These are phyloP conservation scores for Aphidoletes aphidimyza DNA, from an alignment of 2,888 invertebrate genomes.

Conservation along the genomic window DNA sequence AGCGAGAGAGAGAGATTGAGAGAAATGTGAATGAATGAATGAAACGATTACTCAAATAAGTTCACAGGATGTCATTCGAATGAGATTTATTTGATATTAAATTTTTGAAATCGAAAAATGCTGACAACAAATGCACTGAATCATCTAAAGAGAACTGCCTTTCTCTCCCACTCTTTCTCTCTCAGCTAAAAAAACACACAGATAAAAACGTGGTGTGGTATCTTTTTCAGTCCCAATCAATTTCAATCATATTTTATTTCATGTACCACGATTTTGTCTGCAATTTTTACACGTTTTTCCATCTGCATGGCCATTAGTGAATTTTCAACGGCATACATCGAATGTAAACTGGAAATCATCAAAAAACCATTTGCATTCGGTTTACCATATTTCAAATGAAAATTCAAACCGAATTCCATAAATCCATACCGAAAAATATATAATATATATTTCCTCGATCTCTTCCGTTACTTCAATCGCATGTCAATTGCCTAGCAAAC, in stretches of 20 bases:
- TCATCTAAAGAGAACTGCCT: no score
- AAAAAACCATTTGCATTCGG: neutral
- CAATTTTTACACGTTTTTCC: neutral
- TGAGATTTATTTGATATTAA: neutral
- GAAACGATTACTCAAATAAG: conserved; percentile 9
- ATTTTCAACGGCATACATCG: no score
- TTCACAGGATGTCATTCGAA: conserved; percentile 12
- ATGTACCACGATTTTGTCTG: neutral
- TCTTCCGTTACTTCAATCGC: neutral
- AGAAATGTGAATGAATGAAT: neutral
- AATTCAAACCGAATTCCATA: no score
- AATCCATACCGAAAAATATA: no score
- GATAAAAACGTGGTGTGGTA: neutral
- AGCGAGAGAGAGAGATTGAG: no score
- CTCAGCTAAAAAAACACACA: no score
- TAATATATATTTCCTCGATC: no score
- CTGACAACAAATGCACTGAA: conserved; percentile 3
- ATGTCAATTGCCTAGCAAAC: neutral
- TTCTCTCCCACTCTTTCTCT: no score
- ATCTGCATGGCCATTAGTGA: neutral
- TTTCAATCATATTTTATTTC: conserved; percentile 38
- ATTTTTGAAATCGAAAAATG: neutral
- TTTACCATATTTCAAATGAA: neutral
- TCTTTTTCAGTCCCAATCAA: no score
- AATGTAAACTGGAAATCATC: neutral